Conservation (phyloP, 1,140 invertebrate genomes). For the Trichonephila clavata region DNA sequence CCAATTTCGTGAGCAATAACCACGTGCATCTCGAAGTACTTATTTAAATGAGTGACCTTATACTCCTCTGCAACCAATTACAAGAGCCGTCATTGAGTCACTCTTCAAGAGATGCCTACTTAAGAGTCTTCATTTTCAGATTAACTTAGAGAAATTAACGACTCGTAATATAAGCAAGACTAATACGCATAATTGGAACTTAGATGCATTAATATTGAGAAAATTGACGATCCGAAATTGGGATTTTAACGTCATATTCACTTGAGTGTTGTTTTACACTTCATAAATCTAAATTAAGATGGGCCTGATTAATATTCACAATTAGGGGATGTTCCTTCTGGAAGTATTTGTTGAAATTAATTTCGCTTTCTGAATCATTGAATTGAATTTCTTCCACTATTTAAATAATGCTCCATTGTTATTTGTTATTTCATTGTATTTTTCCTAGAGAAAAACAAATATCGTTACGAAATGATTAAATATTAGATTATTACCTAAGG, state of each 20-base stretch:
- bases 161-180: background rate
- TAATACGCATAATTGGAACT: background rate
- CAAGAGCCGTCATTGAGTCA: background rate
- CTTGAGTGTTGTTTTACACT: background rate
- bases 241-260: background rate
- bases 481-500: too few species aligned
- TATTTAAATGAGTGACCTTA: background rate
- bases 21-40: background rate
- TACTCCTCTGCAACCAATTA: background rate
- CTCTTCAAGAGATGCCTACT: background rate
- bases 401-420: too few species aligned
- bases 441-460: too few species aligned
- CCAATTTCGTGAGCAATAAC: constrained; percentile 4
- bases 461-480: too few species aligned
- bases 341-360: too few species aligned
- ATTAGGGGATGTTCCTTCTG: too few species aligned
- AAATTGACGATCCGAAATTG: background rate
- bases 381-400: too few species aligned
- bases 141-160: background rate
- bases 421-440: too few species aligned
- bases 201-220: background rate
- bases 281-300: background rate
- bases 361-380: too few species aligned
- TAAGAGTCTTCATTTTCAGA: background rate
- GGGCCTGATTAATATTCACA: too few species aligned